Conservation (phyloP, 2,888 invertebrate genomes). For the Griposia aprilina region DNA sequence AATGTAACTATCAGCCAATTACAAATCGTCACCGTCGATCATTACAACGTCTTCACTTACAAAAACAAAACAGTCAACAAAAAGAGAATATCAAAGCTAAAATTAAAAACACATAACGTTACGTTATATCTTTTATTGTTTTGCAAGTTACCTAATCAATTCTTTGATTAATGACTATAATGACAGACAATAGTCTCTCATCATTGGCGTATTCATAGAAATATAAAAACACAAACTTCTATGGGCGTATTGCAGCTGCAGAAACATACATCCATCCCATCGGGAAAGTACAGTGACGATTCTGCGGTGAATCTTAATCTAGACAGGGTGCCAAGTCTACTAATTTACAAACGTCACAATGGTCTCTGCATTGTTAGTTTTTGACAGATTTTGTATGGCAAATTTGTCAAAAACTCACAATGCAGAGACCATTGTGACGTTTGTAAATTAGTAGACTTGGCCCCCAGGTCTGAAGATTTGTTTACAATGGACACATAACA, state of each 20-base stretch:
- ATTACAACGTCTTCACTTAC: too few relatives aligned
- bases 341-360: too few relatives aligned
- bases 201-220: too few relatives aligned
- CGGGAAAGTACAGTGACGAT: not conserved
- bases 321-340: too few relatives aligned
- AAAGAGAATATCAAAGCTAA: not conserved
- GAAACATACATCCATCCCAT: not conserved
- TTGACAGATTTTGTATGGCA: too few relatives aligned
- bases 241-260: not conserved
- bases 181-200: not conserved
- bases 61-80: not conserved
- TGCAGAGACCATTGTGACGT: too few relatives aligned
- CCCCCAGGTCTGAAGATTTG: not conserved
- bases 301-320: not conserved
- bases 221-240: too few relatives aligned
- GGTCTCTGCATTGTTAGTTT: too few relatives aligned
- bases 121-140: not conserved
- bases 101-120: not conserved
- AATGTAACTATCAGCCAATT: not conserved
- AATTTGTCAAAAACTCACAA: too few relatives aligned
- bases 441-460: too few relatives aligned
- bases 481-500: constrained; percentile 39
- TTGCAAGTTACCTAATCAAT: not conserved
- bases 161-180: not conserved
- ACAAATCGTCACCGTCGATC: too few relatives aligned